Evolutionary conservation across 2,888 invertebrate species (phyloP), one percentile per base, ranked within the genome.

Genomic region (Tiliacea citrago): DNA sequence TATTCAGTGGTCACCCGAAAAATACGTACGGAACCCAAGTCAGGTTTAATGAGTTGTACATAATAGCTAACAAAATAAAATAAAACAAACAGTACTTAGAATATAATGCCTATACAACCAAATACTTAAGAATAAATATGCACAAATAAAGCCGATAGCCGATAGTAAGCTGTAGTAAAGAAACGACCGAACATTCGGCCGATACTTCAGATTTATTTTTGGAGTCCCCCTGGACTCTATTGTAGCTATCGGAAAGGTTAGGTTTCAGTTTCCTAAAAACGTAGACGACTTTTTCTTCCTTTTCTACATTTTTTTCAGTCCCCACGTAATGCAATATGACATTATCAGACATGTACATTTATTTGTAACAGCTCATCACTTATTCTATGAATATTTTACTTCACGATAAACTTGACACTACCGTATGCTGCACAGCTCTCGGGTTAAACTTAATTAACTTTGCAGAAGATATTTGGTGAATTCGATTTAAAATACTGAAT

Each of bases 311-410:
- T 57, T 49, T 16, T 10, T 39, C 12, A 10, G 21, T 42, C 49
- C 42, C 8, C 62, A 63, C 47, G 49, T 63, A 72, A 60, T 79
- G 72, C 80, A 77, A 75, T 75, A 72, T 71, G 69, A 60, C 60
- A 65, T 75, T 73, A 53, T 73, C 68, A 70, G 65, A 74, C 61
- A 82, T 82, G 66, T 74, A 61, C 68, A 81, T 76, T 57, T 72
- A 81, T 76, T 57, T 72, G 73, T 73, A 73, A 75, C 69, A 51
- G 57, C 77, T 80, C 67, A 84, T 88, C 76, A 76, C 67, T 80
- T 88, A 88, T 89, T 88, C 86, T 76, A 86, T 89, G 88, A 89
- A 89, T 88, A 88, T 83, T 82, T 88, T 75, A 83, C 66, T 39
- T 62, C 35, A 74, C 42, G 35, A 73, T 78, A 67, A 69, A 75